Evolutionary conservation across 2,888 invertebrate species (phyloP).

Genomic region (Ommatoiulus sabulosus): DNA sequence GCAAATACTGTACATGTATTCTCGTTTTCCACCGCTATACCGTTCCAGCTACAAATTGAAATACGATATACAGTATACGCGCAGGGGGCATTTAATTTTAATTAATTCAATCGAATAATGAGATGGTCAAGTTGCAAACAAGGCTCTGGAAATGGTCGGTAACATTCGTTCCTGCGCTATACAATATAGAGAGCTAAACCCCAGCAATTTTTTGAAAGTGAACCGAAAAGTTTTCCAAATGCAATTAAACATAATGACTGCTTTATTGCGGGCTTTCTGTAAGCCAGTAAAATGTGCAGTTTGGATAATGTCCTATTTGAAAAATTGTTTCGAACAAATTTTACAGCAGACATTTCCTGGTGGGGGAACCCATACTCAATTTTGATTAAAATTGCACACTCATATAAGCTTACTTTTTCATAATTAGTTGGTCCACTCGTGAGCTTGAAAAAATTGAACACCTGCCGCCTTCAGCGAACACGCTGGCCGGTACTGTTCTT

Average conservation of each 20-base stretch:
- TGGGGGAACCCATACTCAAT: no score
- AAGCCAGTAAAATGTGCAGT: neutral
- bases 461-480: no score
- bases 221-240: neutral
- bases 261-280: neutral
- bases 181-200: neutral
- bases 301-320: neutral
- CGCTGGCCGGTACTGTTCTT: no score
- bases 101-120: slow-evolving; percentile 45
- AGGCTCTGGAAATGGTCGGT: slow-evolving; percentile 2
- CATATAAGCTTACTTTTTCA: no score
- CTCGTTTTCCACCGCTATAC: neutral
- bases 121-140: slow-evolving; percentile 41
- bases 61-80: neutral
- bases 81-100: slow-evolving; percentile 27
- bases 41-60: slow-evolving; percentile 13
- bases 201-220: slow-evolving; percentile 3
- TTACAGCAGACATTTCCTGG: no score
- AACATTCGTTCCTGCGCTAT: neutral
- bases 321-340: neutral
- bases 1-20: neutral
- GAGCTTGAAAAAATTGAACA: no score
- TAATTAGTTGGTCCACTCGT: no score
- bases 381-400: no score
- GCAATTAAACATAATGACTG: slow-evolving; percentile 23